Evolutionary conservation across 53 echinoderm and acorn worm genomes (phyloP), one percentile per base, ranked within the genome.

Genomic region (Astropecten irregularis): DNA sequence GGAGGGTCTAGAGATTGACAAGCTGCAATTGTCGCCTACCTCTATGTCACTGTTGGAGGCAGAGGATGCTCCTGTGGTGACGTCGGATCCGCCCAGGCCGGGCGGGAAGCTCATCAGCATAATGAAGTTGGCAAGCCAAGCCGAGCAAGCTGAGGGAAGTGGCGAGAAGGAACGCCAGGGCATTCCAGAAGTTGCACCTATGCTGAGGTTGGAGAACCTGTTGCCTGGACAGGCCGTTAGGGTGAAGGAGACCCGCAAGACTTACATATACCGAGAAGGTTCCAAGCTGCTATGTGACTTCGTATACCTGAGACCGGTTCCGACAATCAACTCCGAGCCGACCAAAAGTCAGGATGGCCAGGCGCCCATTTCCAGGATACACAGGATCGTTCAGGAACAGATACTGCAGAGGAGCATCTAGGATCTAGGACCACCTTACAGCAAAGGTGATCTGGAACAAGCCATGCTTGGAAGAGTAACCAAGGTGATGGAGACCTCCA

Each of bases 191-290:
- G 58, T 29, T 5, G 13, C 0, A 58, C 29, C 28, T 4, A 1
- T 58, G 30, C 4, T 65, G 65, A 65, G 19, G 65, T 33, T 65
- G 65, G 65, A 1, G 36, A 65, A 38, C 36, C 65, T 37, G 65
- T 37, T n/a, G n/a, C n/a, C n/a, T n/a, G n/a, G n/a, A n/a, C n/a
- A n/a, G n/a, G n/a, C n/a, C n/a, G n/a, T n/a, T 35, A 65, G 19
- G 18, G 38, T 65, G 37, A 35, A 20, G 10, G 65, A 65, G 19
- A 9, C 19, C 2, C 35, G 65, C 3, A 20, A 65, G 38, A 65
- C 65, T 35, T 65, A 65, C 65, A 35, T 65, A 19, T 65, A n/a
- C n/a, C n/a, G n/a, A n/a, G n/a, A n/a, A n/a, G n/a, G n/a, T n/a
- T n/a, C n/a, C n/a, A n/a, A n/a, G 37, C 38, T 38, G 37, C 4